Evolutionary conservation across 2,113 vertebrate genomes (phyloP).

Genomic region (Cyrtonyx montezumae): DNA sequence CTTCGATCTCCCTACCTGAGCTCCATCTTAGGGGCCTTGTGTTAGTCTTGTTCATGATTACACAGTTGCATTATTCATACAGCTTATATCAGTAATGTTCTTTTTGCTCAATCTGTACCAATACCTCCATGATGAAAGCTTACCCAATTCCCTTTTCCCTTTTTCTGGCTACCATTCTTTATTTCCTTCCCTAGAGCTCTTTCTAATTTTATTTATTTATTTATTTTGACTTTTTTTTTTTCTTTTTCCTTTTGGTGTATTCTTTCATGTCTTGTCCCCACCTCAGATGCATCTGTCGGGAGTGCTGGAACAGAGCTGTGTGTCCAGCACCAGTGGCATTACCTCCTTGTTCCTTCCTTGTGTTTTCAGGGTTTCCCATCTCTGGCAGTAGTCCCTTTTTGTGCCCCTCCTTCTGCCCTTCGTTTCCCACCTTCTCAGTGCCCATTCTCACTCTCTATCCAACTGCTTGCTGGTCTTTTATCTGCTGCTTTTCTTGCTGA

Average conservation of each 20-base stretch:
- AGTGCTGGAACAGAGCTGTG: neutral
- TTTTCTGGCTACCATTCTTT: neutral
- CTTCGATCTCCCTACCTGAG: accelerated
- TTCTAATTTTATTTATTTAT: too few relatives aligned
- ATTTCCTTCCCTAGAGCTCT: neutral
- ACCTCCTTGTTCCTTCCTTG: neutral
- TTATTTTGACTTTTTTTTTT: neutral
- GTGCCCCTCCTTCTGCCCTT: neutral
- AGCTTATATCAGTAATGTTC: neutral
- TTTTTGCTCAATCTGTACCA: neutral
- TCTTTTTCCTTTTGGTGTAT: neutral
- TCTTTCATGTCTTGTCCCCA: neutral
- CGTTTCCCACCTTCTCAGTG: neutral
- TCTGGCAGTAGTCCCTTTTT: neutral
- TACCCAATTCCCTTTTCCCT: neutral
- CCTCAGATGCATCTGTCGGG: neutral
- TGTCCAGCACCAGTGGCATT: neutral
- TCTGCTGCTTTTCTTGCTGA: neutral
- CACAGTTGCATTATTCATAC: neutral
- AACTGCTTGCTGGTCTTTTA: neutral
- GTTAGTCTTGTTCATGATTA: neutral
- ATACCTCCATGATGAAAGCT: neutral
- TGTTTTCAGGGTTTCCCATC: neutral
- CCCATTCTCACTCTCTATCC: neutral
- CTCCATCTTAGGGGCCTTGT: neutral